These are phyloP conservation scores for Microdon myrmicae DNA, from an alignment of 2,888 invertebrate genomes.

Conservation along the genomic window DNA sequence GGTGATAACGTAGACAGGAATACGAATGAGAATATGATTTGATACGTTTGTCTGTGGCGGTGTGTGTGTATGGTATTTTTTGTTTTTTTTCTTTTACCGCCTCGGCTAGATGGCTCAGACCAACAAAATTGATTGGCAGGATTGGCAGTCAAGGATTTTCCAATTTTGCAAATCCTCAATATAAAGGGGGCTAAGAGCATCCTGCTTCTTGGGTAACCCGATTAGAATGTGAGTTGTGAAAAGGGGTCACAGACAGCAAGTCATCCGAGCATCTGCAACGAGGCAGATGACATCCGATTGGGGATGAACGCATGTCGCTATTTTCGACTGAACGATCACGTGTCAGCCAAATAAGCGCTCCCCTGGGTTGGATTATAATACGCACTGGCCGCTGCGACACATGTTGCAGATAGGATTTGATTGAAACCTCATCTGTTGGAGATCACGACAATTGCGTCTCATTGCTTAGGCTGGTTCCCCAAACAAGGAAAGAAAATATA, in stretches of 20 bases:
- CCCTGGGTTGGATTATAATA: slow-evolving; percentile 41
- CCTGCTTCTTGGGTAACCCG: slow-evolving; percentile 28
- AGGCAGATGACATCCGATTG: slow-evolving; percentile 46
- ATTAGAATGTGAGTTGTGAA: slow-evolving; percentile 36
- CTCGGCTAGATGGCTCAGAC: slow-evolving; percentile 26
- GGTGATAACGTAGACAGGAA: slow-evolving; percentile 33
- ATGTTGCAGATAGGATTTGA: slow-evolving; percentile 40
- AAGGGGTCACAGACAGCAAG: slow-evolving; percentile 44
- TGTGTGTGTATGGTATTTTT: background rate
- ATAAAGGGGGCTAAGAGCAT: slow-evolving; percentile 27
- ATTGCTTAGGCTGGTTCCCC: no score
- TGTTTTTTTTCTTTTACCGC: no score
- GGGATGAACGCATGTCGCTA: slow-evolving; percentile 9
- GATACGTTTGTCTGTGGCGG: slow-evolving; percentile 2
- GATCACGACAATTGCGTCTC: no score
- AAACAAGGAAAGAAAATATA: no score
- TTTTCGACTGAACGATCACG: slow-evolving; percentile 36
- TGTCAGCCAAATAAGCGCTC: slow-evolving; percentile 35
- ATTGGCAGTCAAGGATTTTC: slow-evolving; percentile 43
- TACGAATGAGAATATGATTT: slow-evolving; percentile 27
- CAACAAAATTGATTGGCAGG: slow-evolving; percentile 42
- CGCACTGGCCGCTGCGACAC: slow-evolving; percentile 22
- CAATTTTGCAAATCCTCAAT: slow-evolving; percentile 51
- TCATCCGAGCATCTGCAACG: slow-evolving; percentile 36
- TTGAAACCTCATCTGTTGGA: slow-evolving; percentile 26